phyloP scores from a whole-genome alignment of 2,113 vertebrate genomes.

The Podilymbus podiceps region DNA sequence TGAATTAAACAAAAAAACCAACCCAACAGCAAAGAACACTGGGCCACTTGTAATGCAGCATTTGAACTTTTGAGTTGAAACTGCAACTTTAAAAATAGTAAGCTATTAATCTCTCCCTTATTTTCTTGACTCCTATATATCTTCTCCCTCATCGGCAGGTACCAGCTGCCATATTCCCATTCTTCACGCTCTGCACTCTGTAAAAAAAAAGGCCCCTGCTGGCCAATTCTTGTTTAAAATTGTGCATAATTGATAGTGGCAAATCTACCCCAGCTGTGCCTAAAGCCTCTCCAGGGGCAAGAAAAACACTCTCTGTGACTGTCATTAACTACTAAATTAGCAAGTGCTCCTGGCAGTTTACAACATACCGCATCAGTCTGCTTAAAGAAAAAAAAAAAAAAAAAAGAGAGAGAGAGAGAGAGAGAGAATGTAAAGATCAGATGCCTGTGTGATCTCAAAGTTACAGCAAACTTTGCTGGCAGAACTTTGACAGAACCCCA shows the following conservation, averaged over 20 bases:
- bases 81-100: constrained; percentile 51
- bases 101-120: not conserved
- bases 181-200: constrained; percentile 21
- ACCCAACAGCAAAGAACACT: not conserved
- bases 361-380: constrained; percentile 19
- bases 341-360: constrained; percentile 45
- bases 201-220: constrained; percentile 52
- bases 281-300: constrained; percentile 69
- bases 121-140: not conserved
- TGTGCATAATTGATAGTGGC: constrained; percentile 68
- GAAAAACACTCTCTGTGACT: constrained; percentile 48
- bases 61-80: constrained; percentile 37
- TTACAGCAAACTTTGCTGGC: constrained; percentile 16
- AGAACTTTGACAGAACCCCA: not conserved
- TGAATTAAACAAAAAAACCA: not conserved
- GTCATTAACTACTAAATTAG: constrained; percentile 69
- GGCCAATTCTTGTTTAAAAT: constrained; percentile 71
- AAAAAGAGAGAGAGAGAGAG: too few relatives aligned
- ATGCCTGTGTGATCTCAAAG: constrained; percentile 28
- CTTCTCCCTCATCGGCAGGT: not conserved
- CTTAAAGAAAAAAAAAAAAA: not conserved
- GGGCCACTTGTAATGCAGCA: not conserved
- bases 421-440: not conserved
- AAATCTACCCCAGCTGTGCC: constrained; percentile 59
- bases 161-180: constrained; percentile 42